Evolutionary conservation across 30 jellyfish, hydroid and myxozoan species (phyloP).

Genomic region (Aurelia coerulea): DNA sequence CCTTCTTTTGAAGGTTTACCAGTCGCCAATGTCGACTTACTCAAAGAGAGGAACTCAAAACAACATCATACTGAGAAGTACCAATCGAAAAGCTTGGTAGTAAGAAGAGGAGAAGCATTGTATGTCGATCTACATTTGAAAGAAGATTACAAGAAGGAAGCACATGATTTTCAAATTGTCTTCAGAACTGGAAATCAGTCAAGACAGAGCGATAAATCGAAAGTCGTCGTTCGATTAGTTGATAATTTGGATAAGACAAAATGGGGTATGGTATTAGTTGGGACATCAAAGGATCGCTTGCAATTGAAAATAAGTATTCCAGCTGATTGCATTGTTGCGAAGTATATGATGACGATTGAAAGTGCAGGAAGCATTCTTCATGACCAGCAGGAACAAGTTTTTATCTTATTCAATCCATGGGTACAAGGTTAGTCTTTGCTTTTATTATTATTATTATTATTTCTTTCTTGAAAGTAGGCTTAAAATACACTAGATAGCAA

Average conservation of each 20-base stretch:
- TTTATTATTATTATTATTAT: background rate
- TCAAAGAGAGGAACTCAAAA: slow-evolving; percentile 58
- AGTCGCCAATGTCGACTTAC: slow-evolving; percentile 56
- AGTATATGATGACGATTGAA: slow-evolving; percentile 58
- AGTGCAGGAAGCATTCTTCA: slow-evolving; percentile 59
- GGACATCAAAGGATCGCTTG: slow-evolving; percentile 32
- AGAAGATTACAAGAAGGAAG: slow-evolving; percentile 45
- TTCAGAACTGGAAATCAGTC: slow-evolving; percentile 75
- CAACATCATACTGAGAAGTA: slow-evolving; percentile 72
- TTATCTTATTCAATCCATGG: slow-evolving; percentile 88
- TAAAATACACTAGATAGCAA: background rate
- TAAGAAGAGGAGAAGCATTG: slow-evolving; percentile 82
- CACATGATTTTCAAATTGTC: slow-evolving; percentile 58
- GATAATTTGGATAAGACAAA: slow-evolving; percentile 60
- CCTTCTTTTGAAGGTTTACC: slow-evolving; percentile 36
- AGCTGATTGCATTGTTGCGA: slow-evolving; percentile 66
- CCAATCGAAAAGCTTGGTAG: slow-evolving; percentile 54
- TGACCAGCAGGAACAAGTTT: slow-evolving; percentile 44
- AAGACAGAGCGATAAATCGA: slow-evolving; percentile 69
- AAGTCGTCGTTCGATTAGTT: slow-evolving; percentile 41
- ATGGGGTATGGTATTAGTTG: slow-evolving; percentile 77
- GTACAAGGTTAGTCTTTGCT: slow-evolving; percentile 60
- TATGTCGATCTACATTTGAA: slow-evolving; percentile 58
- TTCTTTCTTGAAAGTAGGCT: too few species aligned
- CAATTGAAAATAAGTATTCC: slow-evolving; percentile 84